Conservation (phyloP, 2,888 invertebrate species). For the Phortica magna region DNA sequence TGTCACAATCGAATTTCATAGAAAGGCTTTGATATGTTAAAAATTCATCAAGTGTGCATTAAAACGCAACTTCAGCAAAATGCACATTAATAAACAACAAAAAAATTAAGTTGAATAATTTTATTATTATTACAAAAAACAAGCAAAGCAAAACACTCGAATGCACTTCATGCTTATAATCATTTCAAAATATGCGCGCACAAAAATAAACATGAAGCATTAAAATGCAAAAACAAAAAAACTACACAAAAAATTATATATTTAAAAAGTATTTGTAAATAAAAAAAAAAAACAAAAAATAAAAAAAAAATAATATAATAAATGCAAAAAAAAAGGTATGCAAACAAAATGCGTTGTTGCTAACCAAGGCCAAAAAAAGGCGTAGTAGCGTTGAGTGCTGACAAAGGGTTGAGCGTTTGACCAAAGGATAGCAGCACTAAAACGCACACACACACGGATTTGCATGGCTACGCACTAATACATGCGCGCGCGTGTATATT, state of each 20-base stretch:
- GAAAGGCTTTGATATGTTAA: background rate
- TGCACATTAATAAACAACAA: slow-evolving; percentile 49
- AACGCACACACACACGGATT: too few relatives aligned
- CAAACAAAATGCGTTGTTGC: background rate
- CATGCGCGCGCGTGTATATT: background rate
- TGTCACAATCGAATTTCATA: too few relatives aligned
- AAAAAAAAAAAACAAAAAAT: slow-evolving; percentile 10
- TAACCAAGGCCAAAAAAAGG: background rate
- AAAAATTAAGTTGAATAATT: slow-evolving; percentile 41
- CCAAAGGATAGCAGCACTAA: background rate
- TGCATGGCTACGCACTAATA: background rate
- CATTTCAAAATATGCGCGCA: slow-evolving; percentile 43
- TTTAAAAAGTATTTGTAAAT: background rate
- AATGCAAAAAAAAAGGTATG: background rate
- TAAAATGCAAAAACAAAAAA: slow-evolving; percentile 51
- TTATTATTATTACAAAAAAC: slow-evolving; percentile 45
- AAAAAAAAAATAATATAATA: background rate
- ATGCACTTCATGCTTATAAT: slow-evolving; percentile 47
- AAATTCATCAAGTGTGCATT: background rate
- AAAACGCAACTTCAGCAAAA: slow-evolving; percentile 47
- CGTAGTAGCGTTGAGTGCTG: slow-evolving; percentile 1
- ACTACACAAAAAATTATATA: slow-evolving; percentile 46
- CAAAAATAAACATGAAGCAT: slow-evolving; percentile 57
- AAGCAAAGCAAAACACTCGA: slow-evolving; percentile 65
- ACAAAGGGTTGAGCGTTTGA: background rate